phyloP scores from a whole-genome alignment of 2,797 vertebrate species.

The Sternotherus odoratus region DNA sequence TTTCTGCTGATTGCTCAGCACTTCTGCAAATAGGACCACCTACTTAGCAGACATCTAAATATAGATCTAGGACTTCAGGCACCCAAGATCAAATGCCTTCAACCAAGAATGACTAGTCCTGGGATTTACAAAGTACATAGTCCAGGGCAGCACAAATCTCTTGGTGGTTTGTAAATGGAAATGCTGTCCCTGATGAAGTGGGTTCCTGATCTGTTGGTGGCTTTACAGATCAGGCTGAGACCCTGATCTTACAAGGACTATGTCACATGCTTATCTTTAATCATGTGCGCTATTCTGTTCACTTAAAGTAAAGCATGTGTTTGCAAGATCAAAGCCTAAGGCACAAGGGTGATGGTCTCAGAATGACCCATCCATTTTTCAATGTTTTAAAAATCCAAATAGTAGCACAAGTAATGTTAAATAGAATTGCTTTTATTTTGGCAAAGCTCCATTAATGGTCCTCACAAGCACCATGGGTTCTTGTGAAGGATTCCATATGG shows the following conservation, averaged over 20 bases:
- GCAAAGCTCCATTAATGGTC: neutral
- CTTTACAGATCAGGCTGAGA: neutral
- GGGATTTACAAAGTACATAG: neutral
- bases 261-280: neutral
- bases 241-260: neutral
- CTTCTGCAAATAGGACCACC: no score
- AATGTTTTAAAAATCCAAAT: neutral
- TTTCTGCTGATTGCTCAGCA: no score
- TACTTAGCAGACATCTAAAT: neutral
- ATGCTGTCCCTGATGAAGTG: neutral
- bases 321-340: constrained; percentile 11
- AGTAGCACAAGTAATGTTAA: neutral
- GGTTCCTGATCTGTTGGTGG: neutral
- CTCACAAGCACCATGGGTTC: neutral
- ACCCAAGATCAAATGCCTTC: neutral
- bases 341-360: neutral
- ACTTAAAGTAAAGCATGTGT: neutral
- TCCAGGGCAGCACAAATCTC: neutral
- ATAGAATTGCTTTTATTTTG: neutral
- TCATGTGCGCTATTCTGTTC: no score
- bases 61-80: neutral
- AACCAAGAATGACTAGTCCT: neutral
- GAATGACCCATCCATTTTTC: fast-evolving
- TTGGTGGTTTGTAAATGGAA: neutral
- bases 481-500: neutral